Evolutionary conservation across 2,888 invertebrate genomes (phyloP).

Genomic region (Phyllotreta cruciferae): DNA sequence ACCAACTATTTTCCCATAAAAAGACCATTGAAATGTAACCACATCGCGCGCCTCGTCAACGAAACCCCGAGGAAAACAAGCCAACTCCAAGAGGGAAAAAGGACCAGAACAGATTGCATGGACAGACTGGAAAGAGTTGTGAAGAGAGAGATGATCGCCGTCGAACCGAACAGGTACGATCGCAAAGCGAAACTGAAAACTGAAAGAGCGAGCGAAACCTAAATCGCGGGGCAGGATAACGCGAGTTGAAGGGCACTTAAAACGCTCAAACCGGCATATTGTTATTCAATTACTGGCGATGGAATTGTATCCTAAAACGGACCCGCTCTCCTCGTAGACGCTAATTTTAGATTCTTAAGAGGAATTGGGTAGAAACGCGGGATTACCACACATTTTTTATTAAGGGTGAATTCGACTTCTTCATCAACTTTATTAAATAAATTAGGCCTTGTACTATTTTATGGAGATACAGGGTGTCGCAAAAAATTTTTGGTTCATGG

Average conservation of each 20-base stretch:
- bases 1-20: neutral
- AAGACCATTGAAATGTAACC: neutral
- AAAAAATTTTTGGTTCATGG: too few relatives aligned
- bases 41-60: neutral
- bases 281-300: conserved; percentile 25
- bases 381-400: too few relatives aligned
- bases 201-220: conserved; percentile 14
- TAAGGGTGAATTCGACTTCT: too few relatives aligned
- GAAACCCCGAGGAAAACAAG: neutral
- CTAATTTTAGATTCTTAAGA: too few relatives aligned
- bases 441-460: too few relatives aligned
- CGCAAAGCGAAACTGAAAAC: conserved; percentile 35
- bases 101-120: neutral
- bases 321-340: too few relatives aligned
- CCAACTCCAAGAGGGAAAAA: conserved; percentile 5
- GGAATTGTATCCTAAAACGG: too few relatives aligned
- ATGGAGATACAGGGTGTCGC: too few relatives aligned
- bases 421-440: too few relatives aligned
- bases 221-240: conserved; percentile 8
- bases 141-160: conserved; percentile 12
- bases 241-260: conserved; percentile 10
- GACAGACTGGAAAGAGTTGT: neutral
- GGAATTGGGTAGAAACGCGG: too few relatives aligned
- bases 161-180: conserved; percentile 32
- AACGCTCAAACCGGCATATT: conserved; percentile 11